A percentile compares a stretch with the other conserved stretches of the same genome.
phyloP scores from a whole-genome alignment of 1,140 invertebrate species.

The Coelopa frigida region DNA sequence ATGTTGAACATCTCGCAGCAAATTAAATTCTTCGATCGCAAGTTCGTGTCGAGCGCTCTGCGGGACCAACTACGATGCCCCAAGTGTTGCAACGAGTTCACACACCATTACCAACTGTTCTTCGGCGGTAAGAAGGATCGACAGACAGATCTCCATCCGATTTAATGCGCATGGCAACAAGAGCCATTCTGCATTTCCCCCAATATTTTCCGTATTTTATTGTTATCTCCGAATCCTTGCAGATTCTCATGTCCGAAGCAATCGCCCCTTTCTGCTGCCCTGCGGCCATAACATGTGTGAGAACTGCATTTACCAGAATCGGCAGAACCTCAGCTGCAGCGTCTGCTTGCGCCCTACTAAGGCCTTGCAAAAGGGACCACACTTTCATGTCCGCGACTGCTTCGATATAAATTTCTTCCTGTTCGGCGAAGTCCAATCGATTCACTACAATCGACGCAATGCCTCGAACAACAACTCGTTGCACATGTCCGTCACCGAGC shows the following conservation, averaged over 20 bases:
- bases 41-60: conserved; percentile 28
- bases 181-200: no score
- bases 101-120: no score
- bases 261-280: conserved; percentile 27
- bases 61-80: conserved; percentile 21
- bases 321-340: conserved; percentile 20
- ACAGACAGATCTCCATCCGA: no score
- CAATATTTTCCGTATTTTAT: no score
- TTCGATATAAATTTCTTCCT: conserved; percentile 32
- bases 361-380: neutral
- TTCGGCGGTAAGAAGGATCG: no score
- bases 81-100: conserved; percentile 20
- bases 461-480: conserved; percentile 16
- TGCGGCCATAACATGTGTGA: conserved; percentile 36
- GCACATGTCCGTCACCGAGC: neutral
- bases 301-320: conserved; percentile 21
- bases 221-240: neutral
- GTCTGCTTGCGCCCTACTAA: conserved; percentile 16
- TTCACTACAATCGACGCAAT: conserved; percentile 12
- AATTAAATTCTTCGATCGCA: conserved; percentile 25
- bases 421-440: conserved; percentile 19
- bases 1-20: neutral
- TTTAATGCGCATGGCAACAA: no score
- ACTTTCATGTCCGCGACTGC: conserved; percentile 17
- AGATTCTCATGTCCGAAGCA: conserved; percentile 11